Evolutionary conservation across 2,888 invertebrate species (phyloP).

Genomic region (Andrena fulva): DNA sequence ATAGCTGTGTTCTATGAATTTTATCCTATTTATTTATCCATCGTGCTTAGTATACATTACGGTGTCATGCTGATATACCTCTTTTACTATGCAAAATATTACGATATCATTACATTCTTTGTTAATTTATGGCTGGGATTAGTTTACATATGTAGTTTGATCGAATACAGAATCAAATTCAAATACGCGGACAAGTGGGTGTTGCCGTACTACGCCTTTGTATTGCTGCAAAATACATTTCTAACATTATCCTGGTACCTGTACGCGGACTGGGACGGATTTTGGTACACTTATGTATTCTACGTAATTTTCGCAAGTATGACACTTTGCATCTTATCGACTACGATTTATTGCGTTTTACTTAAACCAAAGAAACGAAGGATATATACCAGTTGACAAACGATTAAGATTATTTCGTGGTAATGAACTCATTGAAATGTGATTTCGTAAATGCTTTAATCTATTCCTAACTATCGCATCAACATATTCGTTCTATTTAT

Average conservation of each 20-base stretch:
- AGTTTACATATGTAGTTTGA: slow-evolving; percentile 90
- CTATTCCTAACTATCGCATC: slow-evolving; percentile 7
- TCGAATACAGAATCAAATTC: slow-evolving; percentile 93
- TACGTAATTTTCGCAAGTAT: slow-evolving; percentile 87
- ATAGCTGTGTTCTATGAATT: slow-evolving; percentile 90
- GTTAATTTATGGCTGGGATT: slow-evolving; percentile 88
- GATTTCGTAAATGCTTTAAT: slow-evolving; percentile 50
- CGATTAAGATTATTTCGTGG: slow-evolving; percentile 43
- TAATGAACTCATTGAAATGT: slow-evolving; percentile 39
- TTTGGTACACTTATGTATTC: slow-evolving; percentile 90
- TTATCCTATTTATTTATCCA: slow-evolving; percentile 85
- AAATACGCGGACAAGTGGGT: slow-evolving; percentile 90
- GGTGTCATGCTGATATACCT: slow-evolving; percentile 88
- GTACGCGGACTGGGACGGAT: slow-evolving; percentile 87
- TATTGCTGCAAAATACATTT: slow-evolving; percentile 88
- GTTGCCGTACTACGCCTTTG: slow-evolving; percentile 88
- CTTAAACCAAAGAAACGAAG: slow-evolving; percentile 81
- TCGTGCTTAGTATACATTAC: slow-evolving; percentile 88
- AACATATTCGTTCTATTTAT: slow-evolving; percentile 26
- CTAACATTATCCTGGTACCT: slow-evolving; percentile 91
- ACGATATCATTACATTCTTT: slow-evolving; percentile 82
- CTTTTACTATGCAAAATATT: slow-evolving; percentile 89
- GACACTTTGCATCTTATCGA: slow-evolving; percentile 78
- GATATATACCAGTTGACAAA: slow-evolving; percentile 74
- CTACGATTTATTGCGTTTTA: slow-evolving; percentile 76